Evolutionary conservation across 2,797 vertebrate species (phyloP).

Genomic region (Sebastes variabilis): DNA sequence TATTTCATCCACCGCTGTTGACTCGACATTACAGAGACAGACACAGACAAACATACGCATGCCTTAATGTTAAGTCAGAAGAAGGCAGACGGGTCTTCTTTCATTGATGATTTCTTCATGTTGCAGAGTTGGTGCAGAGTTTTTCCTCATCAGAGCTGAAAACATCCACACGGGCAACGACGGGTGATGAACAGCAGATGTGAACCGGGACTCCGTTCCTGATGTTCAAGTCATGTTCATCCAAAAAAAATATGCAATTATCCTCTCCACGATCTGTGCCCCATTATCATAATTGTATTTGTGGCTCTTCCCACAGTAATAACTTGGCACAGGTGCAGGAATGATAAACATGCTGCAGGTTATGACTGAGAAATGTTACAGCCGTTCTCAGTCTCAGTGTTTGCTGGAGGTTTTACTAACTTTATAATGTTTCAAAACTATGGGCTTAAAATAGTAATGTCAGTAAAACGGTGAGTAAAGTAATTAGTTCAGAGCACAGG

Average conservation of each 20-base stretch:
- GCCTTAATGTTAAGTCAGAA: background rate
- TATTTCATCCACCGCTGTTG: slow-evolving; percentile 27
- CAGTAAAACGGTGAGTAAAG: background rate
- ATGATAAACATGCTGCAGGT: slow-evolving; percentile 50
- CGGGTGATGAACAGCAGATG: slow-evolving; percentile 62
- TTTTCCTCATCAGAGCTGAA: slow-evolving; percentile 13
- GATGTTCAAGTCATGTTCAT: slow-evolving; percentile 64
- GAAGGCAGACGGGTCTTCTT: background rate
- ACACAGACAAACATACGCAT: slow-evolving; percentile 5
- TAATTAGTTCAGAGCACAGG: background rate
- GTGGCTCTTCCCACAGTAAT: slow-evolving; percentile 58
- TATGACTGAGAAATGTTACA: background rate
- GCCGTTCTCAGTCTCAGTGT: too few relatives aligned
- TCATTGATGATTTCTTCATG: background rate
- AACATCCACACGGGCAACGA: background rate
- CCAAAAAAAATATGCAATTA: slow-evolving; percentile 64
- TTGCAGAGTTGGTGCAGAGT: background rate
- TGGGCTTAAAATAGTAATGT: background rate
- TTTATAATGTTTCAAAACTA: too few relatives aligned
- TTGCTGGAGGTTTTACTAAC: too few relatives aligned
- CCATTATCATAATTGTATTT: slow-evolving; percentile 70
- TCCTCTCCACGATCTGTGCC: slow-evolving; percentile 59
- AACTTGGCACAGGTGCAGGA: slow-evolving; percentile 60
- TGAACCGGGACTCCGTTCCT: slow-evolving; percentile 31
- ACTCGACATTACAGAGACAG: slow-evolving; percentile 4